These are phyloP conservation scores for Ctenoplectra terminalis DNA, from an alignment of 1,140 invertebrate species.

Conservation along the genomic window DNA sequence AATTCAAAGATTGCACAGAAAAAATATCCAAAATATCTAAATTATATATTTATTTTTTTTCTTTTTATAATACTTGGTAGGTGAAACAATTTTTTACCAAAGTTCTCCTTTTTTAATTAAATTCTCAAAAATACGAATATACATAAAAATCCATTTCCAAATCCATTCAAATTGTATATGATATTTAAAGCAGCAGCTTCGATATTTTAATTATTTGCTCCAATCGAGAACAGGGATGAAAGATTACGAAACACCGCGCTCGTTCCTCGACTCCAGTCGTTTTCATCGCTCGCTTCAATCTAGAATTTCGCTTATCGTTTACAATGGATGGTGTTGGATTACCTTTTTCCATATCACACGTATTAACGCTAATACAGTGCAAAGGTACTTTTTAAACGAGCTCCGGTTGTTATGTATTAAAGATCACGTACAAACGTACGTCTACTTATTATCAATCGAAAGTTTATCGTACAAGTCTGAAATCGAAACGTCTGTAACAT, in stretches of 20 bases:
- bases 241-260: neutral
- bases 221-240: neutral
- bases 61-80: no score
- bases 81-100: no score
- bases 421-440: neutral
- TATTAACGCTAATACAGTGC: neutral
- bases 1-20: no score
- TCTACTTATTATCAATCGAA: neutral
- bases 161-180: no score
- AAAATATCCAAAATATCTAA: no score
- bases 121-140: no score
- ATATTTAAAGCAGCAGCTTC: no score
- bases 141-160: no score
- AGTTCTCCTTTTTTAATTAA: no score
- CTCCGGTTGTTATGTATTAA: neutral
- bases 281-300: neutral
- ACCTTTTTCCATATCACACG: neutral
- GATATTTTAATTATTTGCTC: neutral
- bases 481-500: neutral
- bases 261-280: neutral
- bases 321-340: constrained; percentile 1
- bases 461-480: neutral
- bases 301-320: constrained; percentile 36
- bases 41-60: no score
- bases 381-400: neutral